These are phyloP conservation scores for Narcine bancroftii DNA, from an alignment of 2,113 vertebrate genomes.

Conservation along the genomic window DNA sequence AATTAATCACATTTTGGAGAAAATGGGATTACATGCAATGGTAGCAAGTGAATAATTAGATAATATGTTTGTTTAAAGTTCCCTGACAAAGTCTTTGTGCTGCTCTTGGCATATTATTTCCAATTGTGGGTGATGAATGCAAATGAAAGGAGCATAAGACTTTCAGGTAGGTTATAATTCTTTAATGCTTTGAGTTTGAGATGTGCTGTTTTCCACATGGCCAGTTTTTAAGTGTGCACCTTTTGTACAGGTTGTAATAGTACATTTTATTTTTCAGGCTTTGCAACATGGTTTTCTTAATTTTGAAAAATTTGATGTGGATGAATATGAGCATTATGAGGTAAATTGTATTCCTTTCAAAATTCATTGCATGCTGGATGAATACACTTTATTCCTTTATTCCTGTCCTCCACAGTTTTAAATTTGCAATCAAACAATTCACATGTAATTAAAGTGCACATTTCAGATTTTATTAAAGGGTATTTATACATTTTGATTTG, in stretches of 20 bases:
- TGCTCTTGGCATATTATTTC: not conserved
- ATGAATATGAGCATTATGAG: conserved; percentile 97
- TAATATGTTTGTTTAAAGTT: not conserved
- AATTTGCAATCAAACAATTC: no score
- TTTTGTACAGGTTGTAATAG: not conserved
- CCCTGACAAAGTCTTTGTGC: not conserved
- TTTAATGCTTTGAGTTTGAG: not conserved
- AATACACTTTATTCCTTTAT: no score
- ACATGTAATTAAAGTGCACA: no score
- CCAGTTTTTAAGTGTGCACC: not conserved
- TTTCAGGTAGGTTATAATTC: not conserved
- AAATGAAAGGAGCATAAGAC: not conserved
- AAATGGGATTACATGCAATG: not conserved
- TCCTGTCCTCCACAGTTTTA: no score
- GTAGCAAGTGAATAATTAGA: not conserved
- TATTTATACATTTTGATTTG: no score
- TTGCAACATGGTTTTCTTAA: conserved; percentile 89
- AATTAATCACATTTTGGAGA: not conserved
- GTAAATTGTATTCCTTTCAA: conserved; percentile 56
- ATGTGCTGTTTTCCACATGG: not conserved
- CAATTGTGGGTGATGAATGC: not conserved
- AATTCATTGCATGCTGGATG: not conserved
- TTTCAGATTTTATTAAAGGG: no score
- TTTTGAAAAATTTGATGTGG: conserved; percentile 89
- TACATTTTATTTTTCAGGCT: conserved; percentile 64